phyloP scores from a whole-genome alignment of 2,888 invertebrate species.

The Cecidostiba fungosa region DNA sequence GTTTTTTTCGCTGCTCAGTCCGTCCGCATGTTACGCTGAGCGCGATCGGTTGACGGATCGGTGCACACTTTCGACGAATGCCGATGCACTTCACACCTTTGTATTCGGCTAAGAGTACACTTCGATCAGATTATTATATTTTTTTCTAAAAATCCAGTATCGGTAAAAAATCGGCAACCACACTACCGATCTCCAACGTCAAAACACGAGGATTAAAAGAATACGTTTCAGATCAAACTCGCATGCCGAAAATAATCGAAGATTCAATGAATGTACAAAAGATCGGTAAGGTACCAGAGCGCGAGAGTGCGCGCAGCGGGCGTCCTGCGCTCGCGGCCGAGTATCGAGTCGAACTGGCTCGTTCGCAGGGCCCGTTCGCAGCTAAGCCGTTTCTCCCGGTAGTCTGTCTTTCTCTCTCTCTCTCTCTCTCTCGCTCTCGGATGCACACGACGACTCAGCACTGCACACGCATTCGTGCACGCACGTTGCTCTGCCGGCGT shows the following conservation, averaged over 20 bases:
- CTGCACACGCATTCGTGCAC: slow-evolving; percentile 21
- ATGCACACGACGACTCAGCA: slow-evolving; percentile 10
- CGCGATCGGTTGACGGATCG: slow-evolving; percentile 11
- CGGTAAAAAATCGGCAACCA: neutral
- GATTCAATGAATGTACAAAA: neutral
- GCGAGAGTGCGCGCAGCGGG: slow-evolving; percentile 29
- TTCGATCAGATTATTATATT: neutral
- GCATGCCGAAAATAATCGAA: neutral
- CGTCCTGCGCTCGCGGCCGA: slow-evolving; percentile 67
- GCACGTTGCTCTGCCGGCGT: slow-evolving; percentile 33
- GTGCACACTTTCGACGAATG: neutral
- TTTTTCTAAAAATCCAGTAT: neutral
- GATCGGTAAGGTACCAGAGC: neutral
- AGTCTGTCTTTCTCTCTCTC: slow-evolving; percentile 28
- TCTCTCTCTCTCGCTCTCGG: slow-evolving; percentile 27
- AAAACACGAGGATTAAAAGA: neutral
- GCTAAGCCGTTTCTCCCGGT: neutral
- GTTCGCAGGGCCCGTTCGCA: slow-evolving; percentile 32
- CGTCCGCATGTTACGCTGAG: slow-evolving; percentile 33
- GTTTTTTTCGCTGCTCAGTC: neutral
- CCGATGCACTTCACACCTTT: neutral
- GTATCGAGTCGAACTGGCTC: slow-evolving; percentile 67
- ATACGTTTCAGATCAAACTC: too few species aligned
- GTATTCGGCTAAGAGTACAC: neutral
- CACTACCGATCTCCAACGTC: neutral